A percentile compares a stretch with the other conserved stretches of the same genome.
phyloP scores from a whole-genome alignment of 2,888 invertebrate species.

The Chorisops tibialis region DNA sequence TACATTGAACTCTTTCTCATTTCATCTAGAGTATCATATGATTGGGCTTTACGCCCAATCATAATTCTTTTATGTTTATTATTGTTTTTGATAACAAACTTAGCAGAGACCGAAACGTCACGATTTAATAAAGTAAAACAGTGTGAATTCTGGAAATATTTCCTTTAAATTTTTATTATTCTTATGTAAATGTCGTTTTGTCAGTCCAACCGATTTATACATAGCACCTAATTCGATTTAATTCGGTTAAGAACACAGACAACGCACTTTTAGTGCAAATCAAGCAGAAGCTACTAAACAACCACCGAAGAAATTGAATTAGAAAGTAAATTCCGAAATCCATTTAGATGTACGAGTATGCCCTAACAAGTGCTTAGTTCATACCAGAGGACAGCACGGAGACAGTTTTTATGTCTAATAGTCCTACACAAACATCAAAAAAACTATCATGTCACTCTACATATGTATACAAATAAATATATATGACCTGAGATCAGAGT shows the following conservation, averaged over 20 bases:
- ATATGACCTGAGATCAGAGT: not conserved
- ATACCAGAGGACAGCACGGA: slow-evolving; percentile 3
- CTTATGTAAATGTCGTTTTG: no score
- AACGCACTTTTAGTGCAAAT: slow-evolving; percentile 16
- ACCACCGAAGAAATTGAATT: slow-evolving; percentile 19
- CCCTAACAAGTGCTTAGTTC: slow-evolving; percentile 10
- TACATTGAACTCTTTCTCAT: no score
- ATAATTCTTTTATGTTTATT: no score
- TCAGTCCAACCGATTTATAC: not conserved
- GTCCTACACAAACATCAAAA: not conserved
- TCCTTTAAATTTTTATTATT: no score
- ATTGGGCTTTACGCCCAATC: no score
- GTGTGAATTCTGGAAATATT: no score
- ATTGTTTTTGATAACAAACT: no score
- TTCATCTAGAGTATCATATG: no score
- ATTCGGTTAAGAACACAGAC: slow-evolving; percentile 11
- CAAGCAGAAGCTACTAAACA: not conserved
- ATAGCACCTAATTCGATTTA: slow-evolving; percentile 11
- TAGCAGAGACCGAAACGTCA: no score
- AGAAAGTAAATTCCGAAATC: slow-evolving; percentile 24
- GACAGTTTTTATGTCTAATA: not conserved
- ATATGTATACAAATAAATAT: no score
- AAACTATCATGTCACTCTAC: no score
- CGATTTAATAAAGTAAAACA: no score
- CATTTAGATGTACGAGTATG: slow-evolving; percentile 10